These are phyloP conservation scores for Hypocryptadius cinnamomeus DNA, from an alignment of 2,113 vertebrate species.

Conservation along the genomic window DNA sequence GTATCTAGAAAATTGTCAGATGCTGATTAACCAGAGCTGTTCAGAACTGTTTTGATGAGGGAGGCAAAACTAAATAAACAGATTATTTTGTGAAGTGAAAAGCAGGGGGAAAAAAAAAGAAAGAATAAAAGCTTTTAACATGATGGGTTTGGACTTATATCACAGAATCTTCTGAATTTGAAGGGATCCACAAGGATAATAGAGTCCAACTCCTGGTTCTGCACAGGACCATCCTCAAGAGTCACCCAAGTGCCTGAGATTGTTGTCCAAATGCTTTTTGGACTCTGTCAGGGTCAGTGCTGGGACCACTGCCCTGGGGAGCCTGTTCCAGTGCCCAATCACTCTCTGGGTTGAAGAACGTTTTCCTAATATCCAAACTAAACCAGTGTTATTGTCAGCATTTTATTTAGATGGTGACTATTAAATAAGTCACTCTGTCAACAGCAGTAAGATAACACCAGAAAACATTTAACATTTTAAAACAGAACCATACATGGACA, in stretches of 20 bases:
- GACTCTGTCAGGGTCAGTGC: neutral
- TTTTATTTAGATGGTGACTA: neutral
- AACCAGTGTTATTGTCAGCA: neutral
- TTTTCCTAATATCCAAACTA: neutral
- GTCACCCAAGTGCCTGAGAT: neutral
- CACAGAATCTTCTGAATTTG: neutral
- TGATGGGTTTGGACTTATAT: neutral
- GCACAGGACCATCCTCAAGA: neutral
- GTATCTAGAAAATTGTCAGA: neutral
- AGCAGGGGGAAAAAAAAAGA: fast-evolving
- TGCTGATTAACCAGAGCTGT: neutral
- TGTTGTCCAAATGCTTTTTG: neutral
- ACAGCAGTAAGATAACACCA: neutral
- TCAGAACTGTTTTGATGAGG: neutral
- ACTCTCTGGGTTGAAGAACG: neutral
- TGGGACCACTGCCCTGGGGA: neutral
- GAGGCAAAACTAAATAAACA: neutral
- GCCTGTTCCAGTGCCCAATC: neutral
- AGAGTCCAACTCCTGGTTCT: neutral
- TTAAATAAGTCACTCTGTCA: neutral
- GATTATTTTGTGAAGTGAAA: neutral
- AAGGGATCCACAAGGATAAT: neutral
- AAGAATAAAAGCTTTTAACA: neutral
- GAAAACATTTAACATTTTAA: neutral
- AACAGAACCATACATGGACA: neutral